Base-by-base conservation (phyloP, 2,888 invertebrate genomes). In the Branchellion lobata region DNA sequence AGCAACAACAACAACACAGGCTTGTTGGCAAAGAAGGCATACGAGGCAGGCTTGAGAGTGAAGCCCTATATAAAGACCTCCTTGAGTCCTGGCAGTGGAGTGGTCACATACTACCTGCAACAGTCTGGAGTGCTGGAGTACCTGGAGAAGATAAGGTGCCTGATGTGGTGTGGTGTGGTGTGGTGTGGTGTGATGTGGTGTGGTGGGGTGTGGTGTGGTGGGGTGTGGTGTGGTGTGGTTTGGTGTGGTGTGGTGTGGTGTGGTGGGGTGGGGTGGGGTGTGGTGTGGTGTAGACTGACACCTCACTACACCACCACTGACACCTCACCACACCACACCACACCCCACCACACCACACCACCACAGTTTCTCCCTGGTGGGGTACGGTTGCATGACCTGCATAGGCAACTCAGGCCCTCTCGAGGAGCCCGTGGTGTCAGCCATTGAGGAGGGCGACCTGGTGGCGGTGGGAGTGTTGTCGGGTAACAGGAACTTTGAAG, bases 341-440 rank as follows among this genome's bases (percentile, higher is more conserved):
- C 3, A 8, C 21, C 5, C 34, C 69, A 34, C 34, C 40, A 14
- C 11, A 14, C 61, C 29, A 18, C 61, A 47, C 53, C 57, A 73
- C 14, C 47, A 81, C 83, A 89, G 90, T 8, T 99, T 98, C 87
- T 91, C 94, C 86, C 92, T 95, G 73, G 96, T 97, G 0, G 98
- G 98, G n/a, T 99, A 97, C 86, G 98, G 98, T 0, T 99, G 99
- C 87, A 98, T 97, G 97, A 98, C 98, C 0, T 99, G 99, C 86
- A 99, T 99, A 84, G 98, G 98, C 0, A 99, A 99, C 89, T 95
- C 95, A 3, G 98, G 98, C 0, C 96, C 96, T 0, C 91, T 99
- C 0, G 93, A 94, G 78, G 96, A 96, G 76, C 91, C 92, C 84
- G 92, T 96, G n/a, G 92, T 92, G 0, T 93, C 93, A 84, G 94